These are phyloP conservation scores for Erynnis tages DNA, from an alignment of 2,888 invertebrate species.

Conservation along the genomic window DNA sequence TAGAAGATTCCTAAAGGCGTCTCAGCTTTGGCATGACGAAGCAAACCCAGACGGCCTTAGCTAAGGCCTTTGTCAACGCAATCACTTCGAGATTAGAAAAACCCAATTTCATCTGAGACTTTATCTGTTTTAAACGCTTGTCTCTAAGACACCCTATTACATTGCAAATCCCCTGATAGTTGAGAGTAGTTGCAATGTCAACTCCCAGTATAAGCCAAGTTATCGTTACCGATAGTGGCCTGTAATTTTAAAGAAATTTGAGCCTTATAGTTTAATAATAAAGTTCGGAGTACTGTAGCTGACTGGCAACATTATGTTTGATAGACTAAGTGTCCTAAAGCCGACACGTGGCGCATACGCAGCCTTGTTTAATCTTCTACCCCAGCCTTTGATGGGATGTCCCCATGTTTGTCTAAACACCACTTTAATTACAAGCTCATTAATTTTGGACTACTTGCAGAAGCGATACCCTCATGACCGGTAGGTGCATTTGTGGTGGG, in stretches of 20 bases:
- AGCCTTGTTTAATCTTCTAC: constrained; percentile 69
- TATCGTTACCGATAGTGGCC: constrained; percentile 29
- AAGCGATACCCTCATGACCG: constrained; percentile 31
- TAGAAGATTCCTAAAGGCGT: too few relatives aligned
- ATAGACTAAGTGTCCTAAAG: constrained; percentile 52
- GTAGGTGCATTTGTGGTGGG: constrained; percentile 11
- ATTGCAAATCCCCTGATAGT: constrained; percentile 75
- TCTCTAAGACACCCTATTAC: constrained; percentile 66
- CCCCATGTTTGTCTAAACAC: constrained; percentile 73
- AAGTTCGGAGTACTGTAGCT: constrained; percentile 7
- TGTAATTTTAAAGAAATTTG: constrained; percentile 29
- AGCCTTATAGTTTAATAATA: constrained; percentile 32
- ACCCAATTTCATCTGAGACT: constrained; percentile 46
- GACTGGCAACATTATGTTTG: constrained; percentile 34
- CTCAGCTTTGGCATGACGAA: not conserved
- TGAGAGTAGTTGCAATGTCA: constrained; percentile 73
- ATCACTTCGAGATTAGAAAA: constrained; percentile 52
- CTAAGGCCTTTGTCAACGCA: constrained; percentile 57
- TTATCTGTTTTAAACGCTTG: constrained; percentile 58
- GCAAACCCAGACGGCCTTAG: not conserved
- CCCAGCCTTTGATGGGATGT: constrained; percentile 70
- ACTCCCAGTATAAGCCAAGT: constrained; percentile 49
- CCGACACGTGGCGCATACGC: constrained; percentile 75
- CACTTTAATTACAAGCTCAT: constrained; percentile 76
- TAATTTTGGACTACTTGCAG: constrained; percentile 76